Evolutionary conservation across 1,140 invertebrate genomes (phyloP), one percentile per base, ranked within the genome.

Genomic region (Lepidurus packardi): DNA sequence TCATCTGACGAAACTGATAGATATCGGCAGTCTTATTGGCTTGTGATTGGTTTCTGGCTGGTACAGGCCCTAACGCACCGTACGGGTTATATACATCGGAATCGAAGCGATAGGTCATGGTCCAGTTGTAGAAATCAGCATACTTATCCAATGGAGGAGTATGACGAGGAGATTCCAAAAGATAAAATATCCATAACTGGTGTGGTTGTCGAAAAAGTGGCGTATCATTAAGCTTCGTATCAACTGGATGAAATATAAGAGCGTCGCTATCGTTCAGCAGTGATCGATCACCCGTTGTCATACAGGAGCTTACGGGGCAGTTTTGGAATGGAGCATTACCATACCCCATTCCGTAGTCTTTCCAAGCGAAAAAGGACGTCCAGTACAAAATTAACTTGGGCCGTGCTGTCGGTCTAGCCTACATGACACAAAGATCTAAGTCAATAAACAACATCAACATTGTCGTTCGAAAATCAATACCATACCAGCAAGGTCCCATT

Each of bases 151-250:
- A 21, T 21, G 16, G 8, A n/a, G 13, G n/a, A 65, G n/a, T 65
- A 65, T 10, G 10, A 13, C 4, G 1, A 65, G 77, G 53, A 7
- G 78, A 75, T 43, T 79, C 78, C n/a, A 78, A 5, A 2, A 16
- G 42, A 9, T 77, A 78, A 21, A 76, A 79, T 9, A 79, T n/a
- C 24, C 45, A 76, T 10, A 74, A 43, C 43, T 79, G 78, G 7
- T 79, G 25, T 1, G 21, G 16, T 11, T 24, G 43, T 10, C 45
- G 16, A 4, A 53, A 65, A 7, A 1, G 34, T 11, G 76, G 76
- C 76, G 44, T 47, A 53, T 47, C 44, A 7, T 4, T 21, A 0
- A 11, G 21, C 8, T 11, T 7, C 11, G 16, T 53, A 34, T 77
- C n/a, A 41, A n/a, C 9, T 13, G 76, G 44, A 47, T 77, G 76